Conservation (phyloP, 2,888 invertebrate genomes). For the Himalopsyche kuldschensis region DNA sequence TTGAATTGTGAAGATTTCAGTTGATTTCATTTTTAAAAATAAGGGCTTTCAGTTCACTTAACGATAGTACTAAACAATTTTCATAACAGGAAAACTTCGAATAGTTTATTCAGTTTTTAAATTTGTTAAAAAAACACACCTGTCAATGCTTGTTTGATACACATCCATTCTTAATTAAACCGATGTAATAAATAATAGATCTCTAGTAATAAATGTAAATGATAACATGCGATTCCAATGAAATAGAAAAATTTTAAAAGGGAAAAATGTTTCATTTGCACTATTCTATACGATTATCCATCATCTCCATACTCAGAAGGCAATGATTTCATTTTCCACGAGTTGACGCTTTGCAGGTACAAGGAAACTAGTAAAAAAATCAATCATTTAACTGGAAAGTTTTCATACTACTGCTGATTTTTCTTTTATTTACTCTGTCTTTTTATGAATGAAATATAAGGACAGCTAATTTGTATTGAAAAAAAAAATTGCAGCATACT, state of each 20-base stretch:
- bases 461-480: no score
- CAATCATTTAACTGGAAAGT: no score
- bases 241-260: background rate
- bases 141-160: background rate
- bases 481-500: no score
- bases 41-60: no score
- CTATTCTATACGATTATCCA: conserved; percentile 4
- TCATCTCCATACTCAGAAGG: conserved; percentile 20
- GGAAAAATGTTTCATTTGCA: conserved; percentile 12
- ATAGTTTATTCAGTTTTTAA: background rate
- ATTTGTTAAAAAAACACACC: background rate
- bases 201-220: background rate
- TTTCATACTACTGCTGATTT: no score
- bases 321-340: conserved; percentile 16
- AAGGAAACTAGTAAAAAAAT: background rate
- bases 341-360: background rate
- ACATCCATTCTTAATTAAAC: background rate
- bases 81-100: no score
- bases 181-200: background rate
- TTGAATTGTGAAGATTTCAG: no score
- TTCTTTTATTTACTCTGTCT: no score
- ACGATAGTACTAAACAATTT: no score
- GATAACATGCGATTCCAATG: background rate
- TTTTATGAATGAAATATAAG: no score
- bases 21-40: no score